Percentiles rank a stretch among this genome's conserved stretches.
phyloP scores from a whole-genome alignment of 64 coral and sea anemone species.

The Catalaphyllia jardinei region DNA sequence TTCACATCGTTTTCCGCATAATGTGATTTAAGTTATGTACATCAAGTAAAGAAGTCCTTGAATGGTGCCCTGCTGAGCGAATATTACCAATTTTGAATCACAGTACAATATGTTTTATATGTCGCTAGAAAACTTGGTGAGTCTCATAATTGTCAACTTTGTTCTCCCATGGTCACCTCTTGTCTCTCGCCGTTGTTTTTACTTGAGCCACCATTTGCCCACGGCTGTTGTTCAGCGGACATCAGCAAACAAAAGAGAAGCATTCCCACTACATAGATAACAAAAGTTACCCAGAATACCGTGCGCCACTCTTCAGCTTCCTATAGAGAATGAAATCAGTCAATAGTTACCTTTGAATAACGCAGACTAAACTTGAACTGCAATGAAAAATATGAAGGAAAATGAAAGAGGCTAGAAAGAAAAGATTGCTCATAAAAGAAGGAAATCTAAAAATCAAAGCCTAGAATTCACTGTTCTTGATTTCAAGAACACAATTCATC shows the following conservation, averaged over 20 bases:
- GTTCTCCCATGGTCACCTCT: background rate
- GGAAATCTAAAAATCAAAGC: too few relatives aligned
- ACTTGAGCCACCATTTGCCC: conserved; percentile 26
- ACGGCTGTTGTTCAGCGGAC: conserved; percentile 74
- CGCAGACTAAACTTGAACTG: background rate
- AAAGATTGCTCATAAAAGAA: too few relatives aligned
- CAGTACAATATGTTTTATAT: too few relatives aligned
- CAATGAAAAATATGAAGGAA: background rate
- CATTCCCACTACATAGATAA: conserved; percentile 68
- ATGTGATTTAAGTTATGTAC: too few relatives aligned
- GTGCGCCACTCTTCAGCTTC: conserved; percentile 76
- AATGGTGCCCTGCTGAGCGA: too few relatives aligned
- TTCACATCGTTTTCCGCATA: too few relatives aligned
- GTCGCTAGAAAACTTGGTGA: too few relatives aligned
- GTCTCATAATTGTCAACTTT: background rate
- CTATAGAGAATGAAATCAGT: conserved; percentile 26
- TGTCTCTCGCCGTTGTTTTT: conserved; percentile 6
- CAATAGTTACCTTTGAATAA: background rate
- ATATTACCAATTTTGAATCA: too few relatives aligned
- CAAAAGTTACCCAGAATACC: conserved; percentile 79
- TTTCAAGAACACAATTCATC: too few relatives aligned
- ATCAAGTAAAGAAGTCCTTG: too few relatives aligned
- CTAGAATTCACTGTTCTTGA: too few relatives aligned
- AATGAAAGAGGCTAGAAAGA: background rate
- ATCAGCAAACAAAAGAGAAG: conserved; percentile 68